phyloP scores from a whole-genome alignment of 2,888 invertebrate species.

The Leptinotarsa peninsularis region DNA sequence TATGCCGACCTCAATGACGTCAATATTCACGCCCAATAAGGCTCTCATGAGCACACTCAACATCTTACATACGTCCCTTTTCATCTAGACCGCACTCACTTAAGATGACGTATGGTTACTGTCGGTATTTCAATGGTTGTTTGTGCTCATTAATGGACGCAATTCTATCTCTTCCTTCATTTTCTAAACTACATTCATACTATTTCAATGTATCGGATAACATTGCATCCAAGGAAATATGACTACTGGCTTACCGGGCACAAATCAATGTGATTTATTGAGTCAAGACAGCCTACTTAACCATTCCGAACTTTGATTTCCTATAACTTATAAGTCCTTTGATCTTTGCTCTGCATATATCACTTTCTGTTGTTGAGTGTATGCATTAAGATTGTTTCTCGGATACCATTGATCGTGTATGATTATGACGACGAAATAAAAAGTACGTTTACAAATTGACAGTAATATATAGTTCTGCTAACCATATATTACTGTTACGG shows the following conservation, averaged over 20 bases:
- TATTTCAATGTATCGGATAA: constrained; percentile 39
- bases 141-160: constrained; percentile 56
- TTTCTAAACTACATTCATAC: constrained; percentile 41
- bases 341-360: constrained; percentile 29
- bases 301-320: constrained; percentile 40
- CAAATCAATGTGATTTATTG: constrained; percentile 48
- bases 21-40: constrained; percentile 47
- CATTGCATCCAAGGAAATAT: constrained; percentile 38
- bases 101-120: constrained; percentile 58
- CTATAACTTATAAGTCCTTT: constrained; percentile 38
- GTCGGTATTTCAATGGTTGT: constrained; percentile 57
- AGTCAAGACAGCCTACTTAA: constrained; percentile 41
- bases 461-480: constrained; percentile 20
- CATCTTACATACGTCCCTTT: constrained; percentile 57
- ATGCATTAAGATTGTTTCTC: constrained; percentile 27
- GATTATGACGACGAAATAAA: constrained; percentile 15
- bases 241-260: constrained; percentile 31
- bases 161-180: constrained; percentile 42
- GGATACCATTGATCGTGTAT: constrained; percentile 29
- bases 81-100: constrained; percentile 58
- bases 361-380: constrained; percentile 28
- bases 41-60: constrained; percentile 47
- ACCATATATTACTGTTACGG: constrained; percentile 19
- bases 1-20: background rate
- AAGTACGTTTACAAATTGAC: constrained; percentile 33